A percentile compares a stretch with the other conserved stretches of the same genome.
Evolutionary conservation across 2,113 vertebrate genomes (phyloP).

Genomic region (Leucopsar rothschildi): DNA sequence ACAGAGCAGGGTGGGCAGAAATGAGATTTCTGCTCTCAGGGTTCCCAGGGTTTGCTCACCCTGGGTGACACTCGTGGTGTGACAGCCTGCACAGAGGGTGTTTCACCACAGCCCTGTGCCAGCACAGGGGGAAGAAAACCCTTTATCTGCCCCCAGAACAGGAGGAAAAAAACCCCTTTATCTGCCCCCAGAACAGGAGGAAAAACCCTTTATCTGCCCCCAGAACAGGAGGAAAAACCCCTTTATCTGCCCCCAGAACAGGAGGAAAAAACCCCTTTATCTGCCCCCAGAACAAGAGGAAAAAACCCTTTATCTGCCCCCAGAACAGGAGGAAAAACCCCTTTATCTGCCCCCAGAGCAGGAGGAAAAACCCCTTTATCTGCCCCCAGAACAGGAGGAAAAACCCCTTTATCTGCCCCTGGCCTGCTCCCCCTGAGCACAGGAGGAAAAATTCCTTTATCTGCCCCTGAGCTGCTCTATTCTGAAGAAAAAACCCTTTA

Average conservation of each 20-base stretch:
- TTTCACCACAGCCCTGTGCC: neutral
- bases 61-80: accelerated
- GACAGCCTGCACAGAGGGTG: neutral
- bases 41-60: neutral
- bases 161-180: neutral
- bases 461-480: neutral
- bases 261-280: neutral
- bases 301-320: neutral
- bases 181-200: too few relatives aligned
- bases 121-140: neutral
- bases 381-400: too few relatives aligned
- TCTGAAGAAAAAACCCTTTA: neutral
- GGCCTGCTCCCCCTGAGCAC: neutral
- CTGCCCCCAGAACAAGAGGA: too few relatives aligned
- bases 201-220: too few relatives aligned
- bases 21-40: neutral
- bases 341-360: neutral
- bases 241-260: neutral
- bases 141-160: neutral
- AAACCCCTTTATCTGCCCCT: neutral
- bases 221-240: neutral
- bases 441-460: neutral
- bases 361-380: too few relatives aligned
- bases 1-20: neutral
- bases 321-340: neutral